Evolutionary conservation across 1,140 invertebrate genomes (phyloP).

Genomic region (Drosophila sturtevanti): DNA sequence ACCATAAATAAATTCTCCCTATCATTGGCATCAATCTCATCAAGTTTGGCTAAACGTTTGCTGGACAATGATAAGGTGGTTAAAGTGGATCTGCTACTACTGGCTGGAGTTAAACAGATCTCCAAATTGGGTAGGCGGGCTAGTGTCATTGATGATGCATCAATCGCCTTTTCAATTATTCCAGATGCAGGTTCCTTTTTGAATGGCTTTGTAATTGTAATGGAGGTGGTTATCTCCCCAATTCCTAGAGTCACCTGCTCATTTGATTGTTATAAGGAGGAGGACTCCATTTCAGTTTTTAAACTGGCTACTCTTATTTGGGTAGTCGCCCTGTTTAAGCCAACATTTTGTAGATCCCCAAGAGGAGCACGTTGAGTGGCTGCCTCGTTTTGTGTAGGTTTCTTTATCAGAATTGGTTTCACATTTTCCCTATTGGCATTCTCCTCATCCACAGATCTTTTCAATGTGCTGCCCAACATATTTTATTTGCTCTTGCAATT

Average conservation of each 20-base stretch:
- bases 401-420: slow-evolving; percentile 66
- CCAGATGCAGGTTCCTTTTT: slow-evolving; percentile 5
- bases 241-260: slow-evolving; percentile 35
- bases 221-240: neutral
- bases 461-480: too few species aligned
- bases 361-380: slow-evolving; percentile 75
- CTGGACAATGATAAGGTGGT: slow-evolving; percentile 35
- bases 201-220: slow-evolving; percentile 24
- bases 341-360: slow-evolving; percentile 78
- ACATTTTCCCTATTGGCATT: slow-evolving; percentile 68
- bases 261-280: slow-evolving; percentile 32
- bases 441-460: too few species aligned
- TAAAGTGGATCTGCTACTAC: neutral
- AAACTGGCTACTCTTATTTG: neutral
- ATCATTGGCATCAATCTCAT: slow-evolving; percentile 90
- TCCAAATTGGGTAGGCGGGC: neutral
- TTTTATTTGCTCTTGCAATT: too few species aligned
- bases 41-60: slow-evolving; percentile 64
- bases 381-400: slow-evolving; percentile 54
- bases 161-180: slow-evolving; percentile 21
- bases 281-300: slow-evolving; percentile 35
- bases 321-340: slow-evolving; percentile 41
- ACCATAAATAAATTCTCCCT: slow-evolving; percentile 89
- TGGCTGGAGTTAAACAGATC: neutral
- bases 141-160: neutral